Evolutionary conservation across 2,113 vertebrate genomes (phyloP), one percentile per base, ranked within the genome.

Genomic region (Rhinoderma darwinii): DNA sequence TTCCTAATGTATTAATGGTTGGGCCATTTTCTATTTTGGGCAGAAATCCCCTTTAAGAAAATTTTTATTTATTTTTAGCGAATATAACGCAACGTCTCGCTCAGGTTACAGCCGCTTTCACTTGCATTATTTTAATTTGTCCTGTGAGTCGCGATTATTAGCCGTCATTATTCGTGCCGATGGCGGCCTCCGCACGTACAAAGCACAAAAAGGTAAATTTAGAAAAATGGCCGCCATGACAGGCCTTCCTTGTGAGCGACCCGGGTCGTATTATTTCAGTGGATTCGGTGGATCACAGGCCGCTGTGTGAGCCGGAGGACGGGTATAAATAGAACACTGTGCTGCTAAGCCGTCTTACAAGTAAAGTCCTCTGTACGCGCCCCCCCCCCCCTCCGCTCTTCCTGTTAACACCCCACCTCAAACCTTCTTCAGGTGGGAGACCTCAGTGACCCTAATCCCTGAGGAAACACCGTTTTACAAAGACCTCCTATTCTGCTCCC

Each of bases 311-410:
- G 39, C 41, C 18, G 22, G 66, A 18, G 27, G 44, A 30, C 27
- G 37, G 27, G 82, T 83, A 83, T 83, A 83, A 83, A 83, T 83
- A 83, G 63, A 47, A 37, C 66, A 72, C 63, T 83, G 82, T 83
- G 66, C 63, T 50, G 41, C 44, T 72, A 83, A 72, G 41, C 56
- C 54, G 32, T 68, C 82, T 72, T 83, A 83, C 63, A 72, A 83
- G 43, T 73, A 83, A 54, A 72, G 66, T 72, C 44, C 68, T 83
- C 44, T 50, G 43, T 44, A 12, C 43, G 5, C 35, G 3, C 4
- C 82, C 79, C 43, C 63, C 68, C 68, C 39, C 32, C 35, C 22
- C 32, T 39, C 35, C 37, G 51, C 27, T 81, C 78, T 81, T 61
- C 51, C 78, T 81, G 78, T 41, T 61, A 81, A 61, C 78, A 61